Conservation (phyloP, 2,113 vertebrate genomes). For the Clarias macrocephalus region DNA sequence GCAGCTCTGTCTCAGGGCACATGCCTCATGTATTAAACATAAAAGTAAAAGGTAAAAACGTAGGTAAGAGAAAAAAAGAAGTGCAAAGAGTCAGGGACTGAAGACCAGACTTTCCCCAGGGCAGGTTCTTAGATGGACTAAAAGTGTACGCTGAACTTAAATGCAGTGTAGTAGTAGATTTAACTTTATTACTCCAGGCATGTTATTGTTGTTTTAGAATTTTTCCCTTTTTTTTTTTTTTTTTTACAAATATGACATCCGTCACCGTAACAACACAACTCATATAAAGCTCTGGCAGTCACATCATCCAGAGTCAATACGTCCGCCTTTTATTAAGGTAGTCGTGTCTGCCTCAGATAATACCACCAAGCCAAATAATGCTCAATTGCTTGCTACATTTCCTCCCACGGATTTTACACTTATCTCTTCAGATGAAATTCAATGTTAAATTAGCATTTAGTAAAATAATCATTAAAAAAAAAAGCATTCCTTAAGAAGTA, state of each 20-base stretch:
- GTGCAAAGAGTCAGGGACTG: slow-evolving; percentile 3
- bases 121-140: background rate
- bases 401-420: no score
- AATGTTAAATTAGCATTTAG: no score
- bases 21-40: slow-evolving; percentile 41
- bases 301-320: no score
- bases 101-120: background rate
- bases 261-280: background rate
- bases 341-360: no score
- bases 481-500: no score
- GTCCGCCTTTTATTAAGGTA: no score
- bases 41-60: slow-evolving; percentile 34
- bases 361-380: no score
- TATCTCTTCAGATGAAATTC: no score
- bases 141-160: background rate
- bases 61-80: slow-evolving; percentile 22
- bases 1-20: background rate
- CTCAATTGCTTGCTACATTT: no score
- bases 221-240: background rate
- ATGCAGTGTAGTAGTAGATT: background rate
- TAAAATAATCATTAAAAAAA: no score
- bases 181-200: background rate
- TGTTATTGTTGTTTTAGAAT: background rate
- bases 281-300: background rate
- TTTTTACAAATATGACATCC: background rate